Evolutionary conservation across 2,797 vertebrate genomes (phyloP).

Genomic region (Sus cebifrons): DNA sequence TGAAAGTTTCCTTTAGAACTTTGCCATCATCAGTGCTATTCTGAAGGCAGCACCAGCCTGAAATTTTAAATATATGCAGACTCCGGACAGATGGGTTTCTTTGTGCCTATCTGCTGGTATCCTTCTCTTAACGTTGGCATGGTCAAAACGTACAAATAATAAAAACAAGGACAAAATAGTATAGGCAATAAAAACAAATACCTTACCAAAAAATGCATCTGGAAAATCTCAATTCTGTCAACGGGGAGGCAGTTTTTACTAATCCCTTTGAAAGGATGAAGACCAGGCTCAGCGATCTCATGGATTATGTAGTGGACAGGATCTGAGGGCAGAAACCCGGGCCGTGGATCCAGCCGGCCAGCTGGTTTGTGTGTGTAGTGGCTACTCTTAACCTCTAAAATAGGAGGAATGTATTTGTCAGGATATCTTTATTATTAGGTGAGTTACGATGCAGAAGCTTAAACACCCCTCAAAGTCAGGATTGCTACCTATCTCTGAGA

Average conservation of each 20-base stretch:
- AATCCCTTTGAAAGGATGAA: conserved; percentile 48
- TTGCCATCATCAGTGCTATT: conserved; percentile 36
- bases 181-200: not conserved
- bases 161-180: not conserved
- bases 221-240: conserved; percentile 46
- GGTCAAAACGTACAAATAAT: not conserved
- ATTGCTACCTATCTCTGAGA: not conserved
- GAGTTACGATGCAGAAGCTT: conserved; percentile 11
- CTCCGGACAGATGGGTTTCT: conserved; percentile 64
- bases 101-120: conserved; percentile 68
- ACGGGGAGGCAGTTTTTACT: conserved; percentile 42
- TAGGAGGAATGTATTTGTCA: conserved; percentile 34
- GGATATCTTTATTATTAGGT: conserved; percentile 58
- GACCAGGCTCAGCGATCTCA: conserved; percentile 51
- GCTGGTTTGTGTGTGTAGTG: not conserved
- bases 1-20: conserved; percentile 75
- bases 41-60: conserved; percentile 61
- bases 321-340: conserved; percentile 51
- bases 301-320: conserved; percentile 67
- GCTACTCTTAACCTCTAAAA: not conserved
- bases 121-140: not conserved
- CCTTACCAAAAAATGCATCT: not conserved
- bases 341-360: conserved; percentile 47
- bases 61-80: not conserved
- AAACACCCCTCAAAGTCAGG: not conserved